Evolutionary conservation across 2,888 invertebrate species (phyloP).

Genomic region (Gandaritis pyraliata): DNA sequence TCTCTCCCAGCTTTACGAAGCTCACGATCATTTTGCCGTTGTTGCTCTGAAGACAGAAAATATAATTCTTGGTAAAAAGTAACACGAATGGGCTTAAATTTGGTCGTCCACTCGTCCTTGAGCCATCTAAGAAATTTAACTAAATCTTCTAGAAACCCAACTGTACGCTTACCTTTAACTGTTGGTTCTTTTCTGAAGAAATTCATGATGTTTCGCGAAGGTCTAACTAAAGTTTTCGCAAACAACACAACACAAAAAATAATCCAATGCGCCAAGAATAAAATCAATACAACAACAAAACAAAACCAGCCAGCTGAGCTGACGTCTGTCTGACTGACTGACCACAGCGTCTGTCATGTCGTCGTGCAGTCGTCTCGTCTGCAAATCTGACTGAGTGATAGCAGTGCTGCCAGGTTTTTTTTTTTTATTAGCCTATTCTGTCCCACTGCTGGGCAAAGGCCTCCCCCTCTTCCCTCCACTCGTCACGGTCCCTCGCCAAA

Average conservation of each 20-base stretch:
- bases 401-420: no score
- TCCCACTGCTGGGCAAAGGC: no score
- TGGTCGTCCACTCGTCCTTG: background rate
- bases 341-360: no score
- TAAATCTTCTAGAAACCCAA: background rate
- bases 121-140: background rate
- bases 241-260: background rate
- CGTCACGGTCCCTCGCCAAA: no score
- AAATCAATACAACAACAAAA: background rate
- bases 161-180: constrained; percentile 80
- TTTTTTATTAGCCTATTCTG: no score
- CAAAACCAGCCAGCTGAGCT: no score
- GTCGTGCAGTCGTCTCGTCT: no score
- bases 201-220: constrained; percentile 62
- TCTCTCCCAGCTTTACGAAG: constrained; percentile 92
- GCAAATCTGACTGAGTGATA: no score
- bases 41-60: constrained; percentile 86
- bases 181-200: constrained; percentile 86
- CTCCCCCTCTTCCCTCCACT: no score
- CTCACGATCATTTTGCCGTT: constrained; percentile 91
- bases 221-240: background rate
- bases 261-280: no score
- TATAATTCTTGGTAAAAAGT: background rate
- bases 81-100: background rate
- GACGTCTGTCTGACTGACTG: no score